Conservation (phyloP, 2,888 invertebrate genomes). For the Cylindroiulus punctatus region DNA sequence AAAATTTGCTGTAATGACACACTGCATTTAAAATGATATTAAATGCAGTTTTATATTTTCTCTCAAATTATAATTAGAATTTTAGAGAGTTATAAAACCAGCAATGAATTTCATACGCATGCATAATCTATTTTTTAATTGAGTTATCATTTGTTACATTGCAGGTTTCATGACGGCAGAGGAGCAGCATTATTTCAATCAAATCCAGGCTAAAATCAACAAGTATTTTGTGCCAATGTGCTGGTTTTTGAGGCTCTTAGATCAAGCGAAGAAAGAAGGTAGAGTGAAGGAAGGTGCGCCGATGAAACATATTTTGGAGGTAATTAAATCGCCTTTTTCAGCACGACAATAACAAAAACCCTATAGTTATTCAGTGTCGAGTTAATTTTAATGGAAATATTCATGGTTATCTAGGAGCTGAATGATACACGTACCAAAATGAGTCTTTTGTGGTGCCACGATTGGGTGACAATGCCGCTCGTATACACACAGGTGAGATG, state of each 20-base stretch:
- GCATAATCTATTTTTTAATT: no score
- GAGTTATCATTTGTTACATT: background rate
- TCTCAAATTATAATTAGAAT: no score
- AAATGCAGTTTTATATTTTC: no score
- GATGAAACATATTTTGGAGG: conserved; percentile 58
- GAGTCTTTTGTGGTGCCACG: conserved; percentile 66
- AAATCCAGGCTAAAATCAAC: conserved; percentile 74
- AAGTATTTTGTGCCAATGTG: conserved; percentile 94
- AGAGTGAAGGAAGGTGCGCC: conserved; percentile 64
- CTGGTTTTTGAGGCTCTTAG: conserved; percentile 90
- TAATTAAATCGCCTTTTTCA: conserved; percentile 1
- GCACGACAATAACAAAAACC: background rate
- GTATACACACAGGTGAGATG: conserved; percentile 60
- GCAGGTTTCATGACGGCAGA: conserved; percentile 65
- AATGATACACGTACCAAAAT: conserved; percentile 58
- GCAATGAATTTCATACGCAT: no score
- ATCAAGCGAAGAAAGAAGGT: conserved; percentile 71
- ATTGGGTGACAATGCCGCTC: conserved; percentile 60
- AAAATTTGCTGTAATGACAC: no score
- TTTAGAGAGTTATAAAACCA: no score
- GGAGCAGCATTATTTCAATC: conserved; percentile 63
- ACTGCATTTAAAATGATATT: no score
- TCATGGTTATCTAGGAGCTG: conserved; percentile 56
- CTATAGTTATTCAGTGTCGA: background rate
- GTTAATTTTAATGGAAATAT: background rate